Percentiles rank a stretch among this genome's conserved stretches.
These are phyloP conservation scores for Pollenia labialis DNA, from an alignment of 2,888 invertebrate species.

Conservation along the genomic window DNA sequence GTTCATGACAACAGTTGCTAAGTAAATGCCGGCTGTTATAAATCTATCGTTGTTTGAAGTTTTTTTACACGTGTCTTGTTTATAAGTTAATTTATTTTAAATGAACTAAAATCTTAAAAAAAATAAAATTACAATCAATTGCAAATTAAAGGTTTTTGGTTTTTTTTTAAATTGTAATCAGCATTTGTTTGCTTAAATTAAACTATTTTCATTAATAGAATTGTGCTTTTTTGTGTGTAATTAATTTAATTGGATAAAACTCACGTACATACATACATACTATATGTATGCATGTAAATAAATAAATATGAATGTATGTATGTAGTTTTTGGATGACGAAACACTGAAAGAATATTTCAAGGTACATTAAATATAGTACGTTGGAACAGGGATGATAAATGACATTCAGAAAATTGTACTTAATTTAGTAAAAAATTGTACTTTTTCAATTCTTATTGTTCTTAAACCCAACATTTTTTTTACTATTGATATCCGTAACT, in stretches of 20 bases:
- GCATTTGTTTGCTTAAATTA: constrained; percentile 1
- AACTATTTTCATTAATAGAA: constrained; percentile 3
- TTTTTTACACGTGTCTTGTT: constrained; percentile 18
- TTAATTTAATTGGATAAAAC: neutral
- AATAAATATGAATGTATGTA: too few relatives aligned
- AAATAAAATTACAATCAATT: neutral
- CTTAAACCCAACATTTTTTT: too few relatives aligned
- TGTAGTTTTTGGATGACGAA: constrained; percentile 67
- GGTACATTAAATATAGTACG: too few relatives aligned
- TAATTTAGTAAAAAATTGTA: too few relatives aligned
- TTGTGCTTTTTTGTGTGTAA: neutral
- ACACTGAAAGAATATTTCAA: constrained; percentile 33
- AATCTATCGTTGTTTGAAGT: neutral
- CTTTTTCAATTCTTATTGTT: too few relatives aligned
- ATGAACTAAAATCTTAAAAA: neutral
- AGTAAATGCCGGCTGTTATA: constrained; percentile 39
- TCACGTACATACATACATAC: neutral
- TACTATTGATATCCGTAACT: too few relatives aligned
- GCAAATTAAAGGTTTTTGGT: neutral
- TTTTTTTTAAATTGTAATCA: neutral
- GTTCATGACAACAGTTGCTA: constrained; percentile 46
- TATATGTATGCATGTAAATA: too few relatives aligned
- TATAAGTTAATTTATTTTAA: constrained; percentile 14
- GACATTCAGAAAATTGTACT: too few relatives aligned
- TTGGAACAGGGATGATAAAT: too few relatives aligned